phyloP scores from a whole-genome alignment of 2,797 vertebrate species.

The Acanthopagrus latus region DNA sequence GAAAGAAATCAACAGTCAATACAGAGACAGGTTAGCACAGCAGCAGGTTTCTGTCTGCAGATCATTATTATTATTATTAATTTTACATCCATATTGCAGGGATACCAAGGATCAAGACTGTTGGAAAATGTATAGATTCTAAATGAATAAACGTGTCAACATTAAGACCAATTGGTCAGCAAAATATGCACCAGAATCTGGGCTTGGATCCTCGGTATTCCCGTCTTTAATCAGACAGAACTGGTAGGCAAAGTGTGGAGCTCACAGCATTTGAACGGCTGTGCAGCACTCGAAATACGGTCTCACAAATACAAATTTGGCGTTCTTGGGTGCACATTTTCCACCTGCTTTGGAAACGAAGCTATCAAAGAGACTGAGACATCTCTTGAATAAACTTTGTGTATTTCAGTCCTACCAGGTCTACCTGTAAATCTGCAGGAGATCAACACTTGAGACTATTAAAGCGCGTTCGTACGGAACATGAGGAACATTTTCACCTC shows the following conservation, averaged over 20 bases:
- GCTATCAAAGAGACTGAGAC: neutral
- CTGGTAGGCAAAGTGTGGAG: slow-evolving; percentile 4
- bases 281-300: slow-evolving; percentile 1
- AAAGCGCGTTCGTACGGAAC: slow-evolving; percentile 15
- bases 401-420: slow-evolving; percentile 6
- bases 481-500: neutral
- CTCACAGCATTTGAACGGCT: neutral
- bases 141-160: neutral
- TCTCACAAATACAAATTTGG: slow-evolving; percentile 13
- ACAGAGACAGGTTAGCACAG: slow-evolving; percentile 79
- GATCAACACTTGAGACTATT: slow-evolving; percentile 6
- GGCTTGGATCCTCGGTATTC: slow-evolving; percentile 35
- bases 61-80: neutral
- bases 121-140: neutral
- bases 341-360: slow-evolving; percentile 4
- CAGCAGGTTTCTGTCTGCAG: slow-evolving; percentile 52
- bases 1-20: slow-evolving; percentile 90
- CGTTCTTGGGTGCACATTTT: neutral
- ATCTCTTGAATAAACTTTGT: slow-evolving; percentile 4
- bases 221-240: slow-evolving; percentile 24
- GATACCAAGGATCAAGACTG: slow-evolving; percentile 47
- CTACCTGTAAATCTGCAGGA: neutral
- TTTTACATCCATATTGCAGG: slow-evolving; percentile 23
- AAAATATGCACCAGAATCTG: slow-evolving; percentile 2
- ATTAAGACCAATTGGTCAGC: neutral